Conservation (phyloP, 1,140 invertebrate genomes). For the Cydia fagiglandana region DNA sequence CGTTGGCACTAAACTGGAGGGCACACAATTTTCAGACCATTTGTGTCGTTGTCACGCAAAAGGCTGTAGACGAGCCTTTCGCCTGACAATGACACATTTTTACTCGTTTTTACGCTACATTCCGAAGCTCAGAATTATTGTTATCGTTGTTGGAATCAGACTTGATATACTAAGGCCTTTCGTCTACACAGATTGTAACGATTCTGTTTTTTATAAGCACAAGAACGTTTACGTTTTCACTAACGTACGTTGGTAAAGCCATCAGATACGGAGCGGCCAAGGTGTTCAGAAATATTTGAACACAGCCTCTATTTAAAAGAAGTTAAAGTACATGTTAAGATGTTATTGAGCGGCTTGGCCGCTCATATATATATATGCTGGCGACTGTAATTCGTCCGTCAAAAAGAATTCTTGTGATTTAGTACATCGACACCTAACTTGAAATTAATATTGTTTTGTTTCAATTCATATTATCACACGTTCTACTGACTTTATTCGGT, state of each 20-base stretch:
- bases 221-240: too few species aligned
- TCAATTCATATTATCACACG: not conserved
- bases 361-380: too few species aligned
- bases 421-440: not conserved
- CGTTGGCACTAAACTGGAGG: slow-evolving; percentile 72
- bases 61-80: slow-evolving; percentile 33
- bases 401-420: not conserved
- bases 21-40: slow-evolving; percentile 54
- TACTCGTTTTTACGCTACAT: slow-evolving; percentile 41
- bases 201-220: too few species aligned
- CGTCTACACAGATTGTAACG: slow-evolving; percentile 38
- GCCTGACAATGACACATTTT: slow-evolving; percentile 18
- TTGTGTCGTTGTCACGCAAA: slow-evolving; percentile 41
- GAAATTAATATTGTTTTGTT: not conserved
- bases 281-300: too few species aligned
- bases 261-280: too few species aligned
- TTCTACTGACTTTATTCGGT: not conserved
- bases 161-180: slow-evolving; percentile 40
- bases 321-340: too few species aligned
- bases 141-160: slow-evolving; percentile 31
- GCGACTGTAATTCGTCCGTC: too few species aligned
- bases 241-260: too few species aligned
- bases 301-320: too few species aligned
- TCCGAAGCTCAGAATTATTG: slow-evolving; percentile 57
- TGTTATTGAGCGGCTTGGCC: too few species aligned